Evolutionary conservation across 2,888 invertebrate genomes (phyloP), one percentile per base, ranked within the genome.

Genomic region (Epinotia ramella): DNA sequence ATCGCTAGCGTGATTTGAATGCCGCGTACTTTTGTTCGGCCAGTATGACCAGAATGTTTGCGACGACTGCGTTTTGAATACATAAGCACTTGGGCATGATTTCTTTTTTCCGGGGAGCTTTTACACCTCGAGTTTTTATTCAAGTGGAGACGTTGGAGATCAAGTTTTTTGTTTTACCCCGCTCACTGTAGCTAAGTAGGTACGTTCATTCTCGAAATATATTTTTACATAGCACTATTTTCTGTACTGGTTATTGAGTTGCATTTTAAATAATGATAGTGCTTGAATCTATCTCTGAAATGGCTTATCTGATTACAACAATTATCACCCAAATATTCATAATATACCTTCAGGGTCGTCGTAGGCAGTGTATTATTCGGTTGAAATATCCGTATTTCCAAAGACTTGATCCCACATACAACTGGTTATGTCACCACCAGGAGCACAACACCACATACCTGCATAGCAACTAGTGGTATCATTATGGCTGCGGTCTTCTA

Each of bases 1-100:
- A 90, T 89, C 89, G 86, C 83, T 86, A 84, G 86, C 91, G 91
- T 91, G 91, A 88, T 88, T 87, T 85, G 91, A 90, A 90, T 91
- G 83, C 83, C 80, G 78, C 67, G 77, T 79, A 87, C 82, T 89
- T 89, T 90, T 89, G 89, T 87, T 88, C 86, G 86, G 88, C 89
- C 88, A 89, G 89, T 89, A 89, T 89, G 88, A 89, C 87, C 86
- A 87, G 89, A 90, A 90, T 90, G 87, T 88, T 89, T 87, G 87
- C 86, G 84, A 87, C 86, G 80, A 84, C 85, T 90, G 88, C 87
- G 86, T 84, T 89, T 87, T 89, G 91, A 89, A 90, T 91, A 88
- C 87, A 81, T 86, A 87, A 87, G 85, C 80, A 81, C 71, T 67
- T 46, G 40, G 9, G 6, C 24, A 44, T 63, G 73, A 81, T 80